Base-by-base conservation (phyloP, 2,888 invertebrate species). In the Patella caerulea region DNA sequence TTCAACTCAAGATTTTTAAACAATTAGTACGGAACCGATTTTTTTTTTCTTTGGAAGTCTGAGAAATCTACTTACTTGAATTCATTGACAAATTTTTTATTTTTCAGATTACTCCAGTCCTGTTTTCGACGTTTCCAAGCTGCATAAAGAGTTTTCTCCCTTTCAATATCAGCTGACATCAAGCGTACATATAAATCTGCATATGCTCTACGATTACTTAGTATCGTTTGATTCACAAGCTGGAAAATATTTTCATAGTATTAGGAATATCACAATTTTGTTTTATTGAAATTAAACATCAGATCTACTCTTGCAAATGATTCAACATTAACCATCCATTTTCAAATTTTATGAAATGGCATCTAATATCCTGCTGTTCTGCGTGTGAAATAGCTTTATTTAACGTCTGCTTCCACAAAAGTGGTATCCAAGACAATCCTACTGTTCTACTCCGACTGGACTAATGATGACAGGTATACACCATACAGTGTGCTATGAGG, bases 161-260 rank as follows among this genome's bases (percentile, higher is more conserved):
- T 83, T 78, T 92, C 91, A 14, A 91, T 87, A 81, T 91, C 91
- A 5, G 87, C 84, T 19, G 89, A 88, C 85, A 91, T 84, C 55
- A 92, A 85, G 12, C 90, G 85, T 2, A 89, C 85, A 82, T 85
- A 87, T 56, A 92, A 85, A 79, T 91, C 90, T 5, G 91, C 87
- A 78, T 90, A 91, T 2, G 89, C 88, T 71, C 90, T 77, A 59
- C 88, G 82, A 81, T 92, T 92, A 79, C 89, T 89, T 75, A 92
- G 82, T 73, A 91, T 86, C 14, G 89, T 89, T 82, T 91, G 91
- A 82, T 91, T 91, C 17, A 91, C 87, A 65, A 86, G 75, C 91
- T 91, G 85, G 0, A 82, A 45, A 45, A 45, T 9, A 45, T 69
- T 69, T 69, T 69, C 24, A 69, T 12, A 17, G 29, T n/a, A 29